Base-by-base conservation (phyloP, 2,797 vertebrate genomes). In the Melanogrammus aeglefinus region DNA sequence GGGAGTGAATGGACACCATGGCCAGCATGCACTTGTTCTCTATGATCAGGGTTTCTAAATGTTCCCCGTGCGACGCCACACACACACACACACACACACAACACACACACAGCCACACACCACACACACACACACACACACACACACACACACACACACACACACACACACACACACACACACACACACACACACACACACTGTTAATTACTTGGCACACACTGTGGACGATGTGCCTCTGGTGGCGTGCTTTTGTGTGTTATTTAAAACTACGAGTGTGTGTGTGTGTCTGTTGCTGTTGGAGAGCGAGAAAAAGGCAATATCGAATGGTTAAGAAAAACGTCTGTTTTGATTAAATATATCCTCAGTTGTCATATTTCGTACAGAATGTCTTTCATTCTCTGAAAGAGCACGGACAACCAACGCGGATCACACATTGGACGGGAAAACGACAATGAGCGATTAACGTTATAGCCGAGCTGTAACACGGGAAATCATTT, bases 191-290 rank as follows among this genome's bases (percentile, higher is more conserved):
- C 24, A 75, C 74, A 75, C 39, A 75, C 74, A 75, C 16, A n/a
- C 33, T 75, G 82, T 86, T 92, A 92, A 92, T 92, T 86, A 85
- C 87, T 91, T 92, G 90, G 90, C 91, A 87, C 86, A 66, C 83
- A 83, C 74, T 73, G 79, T 31, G 76, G 78, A 4, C 71, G 86
- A 82, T 72, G 81, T 85, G 87, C 78, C 83, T 75, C 87, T 83
- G 79, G 38, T 75, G 74, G 27, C n/a, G 29, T 63, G 74, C n/a
- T n/a, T 35, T 18, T 44, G 66, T 44, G 77, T 84, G 77, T 84
- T 77, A 79, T 70, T 63, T 63, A 63, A 4, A 21, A 21, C 47
- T 70, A n/a, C 12, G 29, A 14, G 69, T 71, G 69, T 71, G 69
- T 33, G 69, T 71, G 69, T 70, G 66, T 70, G 24, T 70, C 10